Percentiles rank a stretch among this genome's conserved stretches.
phyloP scores from a whole-genome alignment of 37 sponge, comb jelly and placozoan species.

The Beroe ovata region DNA sequence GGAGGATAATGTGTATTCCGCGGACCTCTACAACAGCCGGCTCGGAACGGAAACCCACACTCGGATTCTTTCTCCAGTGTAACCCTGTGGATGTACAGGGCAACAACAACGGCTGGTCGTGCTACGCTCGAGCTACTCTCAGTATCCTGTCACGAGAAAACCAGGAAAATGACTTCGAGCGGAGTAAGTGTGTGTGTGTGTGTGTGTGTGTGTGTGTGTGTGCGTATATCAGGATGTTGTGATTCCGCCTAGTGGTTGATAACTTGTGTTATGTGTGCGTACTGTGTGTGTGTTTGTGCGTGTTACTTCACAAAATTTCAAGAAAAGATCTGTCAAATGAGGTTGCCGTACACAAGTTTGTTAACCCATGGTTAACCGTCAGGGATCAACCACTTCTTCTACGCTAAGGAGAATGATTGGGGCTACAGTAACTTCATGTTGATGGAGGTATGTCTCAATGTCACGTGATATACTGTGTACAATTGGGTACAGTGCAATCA shows the following conservation, averaged over 20 bases:
- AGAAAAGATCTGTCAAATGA: too few relatives aligned
- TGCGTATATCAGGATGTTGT: too few relatives aligned
- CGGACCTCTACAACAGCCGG: slow-evolving; percentile 68
- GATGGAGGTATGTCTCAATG: slow-evolving; percentile 72
- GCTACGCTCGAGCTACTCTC: slow-evolving; percentile 77
- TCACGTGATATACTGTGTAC: too few relatives aligned
- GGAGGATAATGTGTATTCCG: slow-evolving; percentile 84
- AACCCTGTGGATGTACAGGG: slow-evolving; percentile 78
- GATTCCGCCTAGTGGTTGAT: too few relatives aligned
- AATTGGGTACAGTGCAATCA: too few relatives aligned
- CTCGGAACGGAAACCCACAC: slow-evolving; percentile 67
- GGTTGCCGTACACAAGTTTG: too few relatives aligned
- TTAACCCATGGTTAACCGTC: background rate
- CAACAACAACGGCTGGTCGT: slow-evolving; percentile 78
- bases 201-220: too few relatives aligned
- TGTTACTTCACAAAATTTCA: too few relatives aligned
- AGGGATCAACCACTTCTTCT: slow-evolving; percentile 88
- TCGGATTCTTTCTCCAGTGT: slow-evolving; percentile 96
- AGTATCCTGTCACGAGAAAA: slow-evolving; percentile 72
- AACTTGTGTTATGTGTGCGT: too few relatives aligned
- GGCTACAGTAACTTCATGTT: slow-evolving; percentile 86
- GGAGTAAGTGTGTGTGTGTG: too few relatives aligned
- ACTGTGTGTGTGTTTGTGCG: too few relatives aligned
- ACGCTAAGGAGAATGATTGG: slow-evolving; percentile 96
- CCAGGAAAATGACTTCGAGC: slow-evolving; percentile 65